Base-by-base conservation (phyloP, 2,113 vertebrate genomes). In the Apodemus sylvaticus region DNA sequence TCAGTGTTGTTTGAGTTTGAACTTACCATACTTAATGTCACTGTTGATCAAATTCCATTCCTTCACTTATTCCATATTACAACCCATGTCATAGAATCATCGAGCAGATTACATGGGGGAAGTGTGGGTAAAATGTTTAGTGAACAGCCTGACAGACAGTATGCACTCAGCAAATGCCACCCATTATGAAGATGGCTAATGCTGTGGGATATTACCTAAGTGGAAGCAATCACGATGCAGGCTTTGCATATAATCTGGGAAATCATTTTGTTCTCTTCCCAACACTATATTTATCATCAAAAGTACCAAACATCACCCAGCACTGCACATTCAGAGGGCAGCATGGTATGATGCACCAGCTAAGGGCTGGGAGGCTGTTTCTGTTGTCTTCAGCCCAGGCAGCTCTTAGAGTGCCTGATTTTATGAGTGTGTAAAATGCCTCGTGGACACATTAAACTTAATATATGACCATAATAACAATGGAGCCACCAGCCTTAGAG, bases 401-500 rank as follows among this genome's bases (percentile, higher is more conserved):
- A 96, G 55, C 90, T 97, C 95, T 96, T 96, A 92, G 93, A 96
- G 78, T 94, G 73, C 89, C 85, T 96, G 86, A n/a, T 92, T 96
- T 97, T 98, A 97, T 96, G 96, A 93, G 92, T 62, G 82, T 97
- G 77, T 97, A 94, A 97, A 97, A 97, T 97, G 97, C 95, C 97
- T 95, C 81, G 90, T 97, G 97, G 97, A 97, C 62, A 89, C 97
- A 97, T 97, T 97, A 95, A 93, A 96, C 89, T 97, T 97, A 97
- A 98, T 97, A 97, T 98, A 97, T 91, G 96, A 92, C 92, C 96
- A 96, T 95, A 97, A 97, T 97, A 97, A 97, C 92, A 95, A 36
- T 94, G 86, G 95, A 62, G 92, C 86, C 4, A 16, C 96, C 2
- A 12, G 94, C 73, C 53, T 64, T 86, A 94, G 85, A 97, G 90